Conservation (phyloP, 2,113 vertebrate species). For the Syngnathoides biaculeatus region DNA sequence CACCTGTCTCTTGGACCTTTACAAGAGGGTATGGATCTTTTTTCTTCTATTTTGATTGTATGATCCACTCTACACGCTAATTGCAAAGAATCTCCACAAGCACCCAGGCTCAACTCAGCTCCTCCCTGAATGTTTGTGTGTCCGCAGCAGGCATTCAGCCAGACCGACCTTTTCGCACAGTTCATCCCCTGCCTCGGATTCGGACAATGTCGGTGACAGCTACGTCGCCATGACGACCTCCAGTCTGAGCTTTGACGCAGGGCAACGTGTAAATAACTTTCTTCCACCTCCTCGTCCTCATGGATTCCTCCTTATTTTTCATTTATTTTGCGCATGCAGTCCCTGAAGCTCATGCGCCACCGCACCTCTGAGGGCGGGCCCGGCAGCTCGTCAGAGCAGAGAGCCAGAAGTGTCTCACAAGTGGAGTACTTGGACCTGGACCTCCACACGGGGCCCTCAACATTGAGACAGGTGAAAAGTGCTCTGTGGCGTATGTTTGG, state of each 20-base stretch:
- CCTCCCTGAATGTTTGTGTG: background rate
- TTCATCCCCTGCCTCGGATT: constrained; percentile 89
- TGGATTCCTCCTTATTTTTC: background rate
- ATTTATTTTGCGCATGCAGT: constrained; percentile 26
- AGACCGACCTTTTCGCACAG: constrained; percentile 83
- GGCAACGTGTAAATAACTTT: constrained; percentile 72
- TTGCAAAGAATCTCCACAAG: background rate
- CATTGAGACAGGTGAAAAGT: constrained; percentile 78
- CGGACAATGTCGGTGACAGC: constrained; percentile 86
- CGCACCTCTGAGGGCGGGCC: constrained; percentile 78
- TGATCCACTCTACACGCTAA: no score
- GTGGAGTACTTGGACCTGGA: constrained; percentile 91
- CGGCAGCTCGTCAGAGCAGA: constrained; percentile 79
- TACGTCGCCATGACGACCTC: constrained; percentile 87
- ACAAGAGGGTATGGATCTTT: constrained; percentile 81
- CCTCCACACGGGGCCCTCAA: constrained; percentile 83
- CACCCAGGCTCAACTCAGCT: no score
- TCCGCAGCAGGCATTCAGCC: constrained; percentile 68
- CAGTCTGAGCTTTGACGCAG: constrained; percentile 72
- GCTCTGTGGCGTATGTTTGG: no score
- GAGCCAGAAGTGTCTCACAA: constrained; percentile 81
- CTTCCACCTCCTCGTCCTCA: background rate
- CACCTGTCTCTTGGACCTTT: constrained; percentile 91
- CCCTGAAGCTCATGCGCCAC: constrained; percentile 59
- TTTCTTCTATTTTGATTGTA: background rate